Base-by-base conservation (phyloP, 2,113 vertebrate species). In the Beaufortia kweichowensis region DNA sequence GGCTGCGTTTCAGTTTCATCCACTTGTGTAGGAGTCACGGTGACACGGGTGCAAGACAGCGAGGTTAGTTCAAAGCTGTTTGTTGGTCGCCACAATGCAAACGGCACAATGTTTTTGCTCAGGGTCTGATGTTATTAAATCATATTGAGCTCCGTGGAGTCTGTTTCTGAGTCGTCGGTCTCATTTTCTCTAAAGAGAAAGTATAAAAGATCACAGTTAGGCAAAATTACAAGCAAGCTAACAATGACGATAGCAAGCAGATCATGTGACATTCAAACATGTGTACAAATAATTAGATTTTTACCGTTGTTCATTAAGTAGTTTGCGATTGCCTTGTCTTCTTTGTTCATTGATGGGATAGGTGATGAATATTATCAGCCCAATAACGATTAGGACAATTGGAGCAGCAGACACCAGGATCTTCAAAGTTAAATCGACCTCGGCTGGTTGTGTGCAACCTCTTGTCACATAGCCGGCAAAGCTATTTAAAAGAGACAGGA, bases 341-440 rank as follows among this genome's bases (percentile, higher is more conserved):
- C 81, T 93, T 79, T 94, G 90, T 85, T 99, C 97, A 0, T 95
- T 82, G 0, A 99, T 98, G 1, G 97, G 97, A 68, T 99, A 99
- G 0, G 91, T 87, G 79, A 94, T 93, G 83, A 99, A 92, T 0
- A 99, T 95, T 8, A 90, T 5, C 79, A 98, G 87, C 28, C 97
- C 97, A 15, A 97, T 82, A 2, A 96, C 48, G 78, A 99, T 98
- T 72, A 98, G 89, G 17, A 23, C 77, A 2, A 97, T 88, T 0
- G 97, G 97, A 1, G 91, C 93, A 0, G 93, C 92, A 0, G 95
- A 96, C 50, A 99, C 95, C 85, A 99, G 87, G 77, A 99, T 77
- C 82, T 94, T 98, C 85, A 99, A 79, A 0, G 97, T 98, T 17
- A 96, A 12, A 43, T 93, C 80, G 80, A 99, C 97, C 2, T 62